Conservation (phyloP, 2,113 vertebrate genomes). For the Seriola quinqueradiata region DNA sequence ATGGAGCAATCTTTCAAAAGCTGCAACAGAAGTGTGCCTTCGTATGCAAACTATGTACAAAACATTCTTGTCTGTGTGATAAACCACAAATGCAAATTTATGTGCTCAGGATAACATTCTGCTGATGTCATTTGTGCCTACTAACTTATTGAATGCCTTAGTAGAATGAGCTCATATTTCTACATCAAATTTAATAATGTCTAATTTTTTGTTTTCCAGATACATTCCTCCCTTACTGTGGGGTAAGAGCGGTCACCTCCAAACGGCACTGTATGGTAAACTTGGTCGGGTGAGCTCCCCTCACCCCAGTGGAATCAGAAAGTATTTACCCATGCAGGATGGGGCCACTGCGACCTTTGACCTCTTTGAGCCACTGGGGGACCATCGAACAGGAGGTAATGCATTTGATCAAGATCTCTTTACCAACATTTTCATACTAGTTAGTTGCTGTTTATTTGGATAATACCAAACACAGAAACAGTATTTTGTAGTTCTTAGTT, state of each 20-base stretch:
- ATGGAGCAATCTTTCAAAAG: background rate
- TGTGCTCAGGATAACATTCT: background rate
- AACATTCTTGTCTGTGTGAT: background rate
- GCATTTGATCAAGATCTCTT: background rate
- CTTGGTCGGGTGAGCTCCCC: conserved; percentile 95
- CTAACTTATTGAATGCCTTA: background rate
- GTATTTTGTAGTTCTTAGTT: conserved; percentile 6
- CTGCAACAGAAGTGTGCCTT: conserved; percentile 14
- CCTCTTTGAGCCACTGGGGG: conserved; percentile 93
- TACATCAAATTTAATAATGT: conserved; percentile 1
- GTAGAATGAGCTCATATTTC: conserved; percentile 1
- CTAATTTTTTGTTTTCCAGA: conserved; percentile 79
- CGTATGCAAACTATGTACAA: conserved; percentile 26
- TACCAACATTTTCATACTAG: background rate
- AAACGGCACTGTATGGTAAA: conserved; percentile 97
- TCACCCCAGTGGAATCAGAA: conserved; percentile 92
- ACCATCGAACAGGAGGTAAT: conserved; percentile 94
- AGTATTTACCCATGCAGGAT: conserved; percentile 96
- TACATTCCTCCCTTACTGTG: conserved; percentile 97
- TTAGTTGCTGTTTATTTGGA: background rate
- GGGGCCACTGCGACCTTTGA: conserved; percentile 97
- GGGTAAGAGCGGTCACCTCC: conserved; percentile 98
- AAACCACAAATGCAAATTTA: conserved; percentile 25
- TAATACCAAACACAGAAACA: background rate
- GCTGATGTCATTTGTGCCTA: background rate